Evolutionary conservation across 2,888 invertebrate species (phyloP), one percentile per base, ranked within the genome.

Genomic region (Melieria picta): DNA sequence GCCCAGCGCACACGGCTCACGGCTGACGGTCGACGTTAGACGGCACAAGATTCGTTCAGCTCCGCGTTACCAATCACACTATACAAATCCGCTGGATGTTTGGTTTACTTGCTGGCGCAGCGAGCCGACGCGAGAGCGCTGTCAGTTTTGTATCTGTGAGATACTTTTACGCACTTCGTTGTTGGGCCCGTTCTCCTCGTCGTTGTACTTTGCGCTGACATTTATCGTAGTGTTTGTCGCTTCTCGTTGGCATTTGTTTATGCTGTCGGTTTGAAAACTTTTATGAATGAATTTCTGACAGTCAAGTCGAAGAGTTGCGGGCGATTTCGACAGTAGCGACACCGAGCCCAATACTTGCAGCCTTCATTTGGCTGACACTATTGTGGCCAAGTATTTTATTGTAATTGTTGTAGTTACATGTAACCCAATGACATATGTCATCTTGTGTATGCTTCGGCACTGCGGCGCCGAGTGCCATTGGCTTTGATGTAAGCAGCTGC

Each of bases 31-130:
- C 1, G 16, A 16, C 61, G 56, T 7, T 11, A 67, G 69, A 47
- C 56, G 61, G 68, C 70, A 61, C 68, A 63, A 63, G 72, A 63
- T 72, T 57, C 47, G 56, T 69, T 56, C 69, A 48, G 74, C 68
- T 73, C 73, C 74, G 68, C 75, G 74, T 66, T 67, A 71, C 73
- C 74, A 65, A 75, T 65, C 72, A 71, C 69, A 76, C 75, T 72
- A 7, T 46, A 47, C n/a, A 3, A 13, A 45, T 42, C 55, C 43
- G 45, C n/a, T 55, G 43, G n/a, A 13, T 10, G 4, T 52, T 7
- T 52, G 52, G 52, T 52, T 52, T 52, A 52, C 13, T 10, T 52
- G 13, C 52, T n/a, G 13, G 13, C 13, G 13, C 13, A 10, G 52
- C 52, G 52, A 6, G 52, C 13, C 56, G 57, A 66, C 4, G 48